Conservation (phyloP, 2,888 invertebrate species). For the Unio pictorum region DNA sequence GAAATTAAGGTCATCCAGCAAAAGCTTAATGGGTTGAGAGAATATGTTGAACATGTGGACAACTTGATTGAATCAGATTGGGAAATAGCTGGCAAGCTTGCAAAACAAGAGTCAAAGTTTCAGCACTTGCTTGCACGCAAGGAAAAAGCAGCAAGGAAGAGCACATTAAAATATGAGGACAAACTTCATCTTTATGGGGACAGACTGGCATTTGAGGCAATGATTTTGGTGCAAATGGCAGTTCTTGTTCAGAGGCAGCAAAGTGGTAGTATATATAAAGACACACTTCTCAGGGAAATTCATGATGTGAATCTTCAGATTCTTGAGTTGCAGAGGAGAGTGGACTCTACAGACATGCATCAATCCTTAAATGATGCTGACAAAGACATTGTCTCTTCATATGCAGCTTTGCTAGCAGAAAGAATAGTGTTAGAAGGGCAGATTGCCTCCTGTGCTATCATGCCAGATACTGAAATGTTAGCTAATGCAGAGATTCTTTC, state of each 20-base stretch:
- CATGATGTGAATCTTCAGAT: constrained; percentile 52
- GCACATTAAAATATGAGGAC: constrained; percentile 41
- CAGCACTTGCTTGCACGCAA: constrained; percentile 33
- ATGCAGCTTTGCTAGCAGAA: constrained; percentile 83
- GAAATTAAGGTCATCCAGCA: constrained; percentile 51
- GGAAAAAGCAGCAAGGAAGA: constrained; percentile 29
- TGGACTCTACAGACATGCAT: constrained; percentile 49
- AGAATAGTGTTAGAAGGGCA: constrained; percentile 72
- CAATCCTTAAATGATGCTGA: constrained; percentile 32
- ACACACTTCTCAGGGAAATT: constrained; percentile 53
- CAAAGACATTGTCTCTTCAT: constrained; percentile 76
- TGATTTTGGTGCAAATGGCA: constrained; percentile 60
- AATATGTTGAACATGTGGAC: constrained; percentile 53
- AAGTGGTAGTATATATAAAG: constrained; percentile 41
- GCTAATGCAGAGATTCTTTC: constrained; percentile 45
- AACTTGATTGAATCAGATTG: constrained; percentile 54
- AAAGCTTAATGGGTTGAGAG: constrained; percentile 46
- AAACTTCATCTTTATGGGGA: constrained; percentile 58
- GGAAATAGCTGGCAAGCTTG: constrained; percentile 52
- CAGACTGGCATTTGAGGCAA: constrained; percentile 61
- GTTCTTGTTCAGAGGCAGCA: constrained; percentile 54
- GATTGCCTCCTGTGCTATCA: constrained; percentile 44
- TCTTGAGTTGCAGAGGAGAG: constrained; percentile 36
- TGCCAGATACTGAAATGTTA: constrained; percentile 36
- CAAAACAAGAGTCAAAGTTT: constrained; percentile 44